Evolutionary conservation across 2,888 invertebrate species (phyloP).

Genomic region (Macaria notata): DNA sequence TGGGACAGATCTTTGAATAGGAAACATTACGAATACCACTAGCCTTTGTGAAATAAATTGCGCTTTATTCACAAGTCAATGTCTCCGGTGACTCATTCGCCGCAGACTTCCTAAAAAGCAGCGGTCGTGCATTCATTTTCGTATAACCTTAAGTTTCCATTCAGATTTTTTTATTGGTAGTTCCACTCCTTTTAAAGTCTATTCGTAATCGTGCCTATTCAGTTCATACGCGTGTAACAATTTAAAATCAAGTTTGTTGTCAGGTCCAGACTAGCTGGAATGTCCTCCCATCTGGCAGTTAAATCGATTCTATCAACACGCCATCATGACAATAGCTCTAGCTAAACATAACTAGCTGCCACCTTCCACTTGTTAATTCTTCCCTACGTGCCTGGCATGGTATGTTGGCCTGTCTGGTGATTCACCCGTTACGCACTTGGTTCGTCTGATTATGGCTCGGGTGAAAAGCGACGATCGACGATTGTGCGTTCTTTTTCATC

Average conservation of each 20-base stretch:
- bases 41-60: conserved; percentile 22
- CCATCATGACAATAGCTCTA: conserved; percentile 5
- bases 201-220: no score
- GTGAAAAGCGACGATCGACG: conserved; percentile 54
- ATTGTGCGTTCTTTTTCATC: conserved; percentile 56
- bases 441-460: conserved; percentile 31
- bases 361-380: conserved; percentile 16
- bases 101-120: conserved; percentile 25
- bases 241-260: no score
- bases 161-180: conserved; percentile 11
- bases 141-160: conserved; percentile 18
- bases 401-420: conserved; percentile 21
- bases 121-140: conserved; percentile 19
- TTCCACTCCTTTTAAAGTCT: not conserved
- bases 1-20: conserved; percentile 12
- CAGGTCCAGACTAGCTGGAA: no score
- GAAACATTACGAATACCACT: conserved; percentile 12
- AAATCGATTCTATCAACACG: conserved; percentile 5
- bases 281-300: not conserved
- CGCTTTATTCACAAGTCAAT: conserved; percentile 24
- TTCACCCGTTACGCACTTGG: conserved; percentile 60
- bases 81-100: conserved; percentile 20
- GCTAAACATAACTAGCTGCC: conserved; percentile 1
- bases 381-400: conserved; percentile 17
- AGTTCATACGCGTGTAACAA: no score